Percentiles rank a stretch among this genome's conserved stretches.
These are phyloP conservation scores for Pseudeuparius sepicola DNA, from an alignment of 2,888 invertebrate genomes.

Conservation along the genomic window DNA sequence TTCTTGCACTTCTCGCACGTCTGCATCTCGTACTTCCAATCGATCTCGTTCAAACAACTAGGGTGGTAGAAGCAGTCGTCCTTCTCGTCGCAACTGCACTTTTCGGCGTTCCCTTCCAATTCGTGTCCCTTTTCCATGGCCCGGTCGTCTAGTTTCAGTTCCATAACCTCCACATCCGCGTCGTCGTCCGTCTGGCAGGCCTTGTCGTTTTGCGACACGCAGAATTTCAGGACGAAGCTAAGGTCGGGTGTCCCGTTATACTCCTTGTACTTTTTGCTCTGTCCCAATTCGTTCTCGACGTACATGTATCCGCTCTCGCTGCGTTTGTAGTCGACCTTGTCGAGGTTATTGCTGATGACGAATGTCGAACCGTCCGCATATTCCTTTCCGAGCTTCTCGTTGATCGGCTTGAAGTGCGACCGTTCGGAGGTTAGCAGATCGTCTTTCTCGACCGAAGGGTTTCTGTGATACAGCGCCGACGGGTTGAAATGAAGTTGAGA, in stretches of 20 bases:
- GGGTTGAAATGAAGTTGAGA: background rate
- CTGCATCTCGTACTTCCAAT: slow-evolving; percentile 31
- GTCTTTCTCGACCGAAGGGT: slow-evolving; percentile 43
- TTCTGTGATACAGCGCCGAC: background rate
- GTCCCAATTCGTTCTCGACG: slow-evolving; percentile 43
- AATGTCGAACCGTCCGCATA: slow-evolving; percentile 66
- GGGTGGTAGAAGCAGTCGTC: too few relatives aligned
- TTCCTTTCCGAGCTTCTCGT: slow-evolving; percentile 35
- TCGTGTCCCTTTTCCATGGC: background rate
- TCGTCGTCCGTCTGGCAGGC: slow-evolving; percentile 46
- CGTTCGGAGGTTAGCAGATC: slow-evolving; percentile 58
- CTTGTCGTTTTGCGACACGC: slow-evolving; percentile 49
- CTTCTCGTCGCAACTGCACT: background rate
- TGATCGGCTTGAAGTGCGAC: slow-evolving; percentile 69
- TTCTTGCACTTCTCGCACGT: slow-evolving; percentile 40
- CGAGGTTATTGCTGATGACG: slow-evolving; percentile 52
- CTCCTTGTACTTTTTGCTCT: slow-evolving; percentile 33
- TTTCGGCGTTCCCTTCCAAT: slow-evolving; percentile 1
- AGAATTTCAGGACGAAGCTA: slow-evolving; percentile 59
- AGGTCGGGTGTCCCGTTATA: background rate
- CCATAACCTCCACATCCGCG: background rate
- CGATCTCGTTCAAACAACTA: slow-evolving; percentile 29
- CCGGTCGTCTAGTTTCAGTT: background rate
- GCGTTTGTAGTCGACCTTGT: slow-evolving; percentile 53
- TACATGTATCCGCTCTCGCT: slow-evolving; percentile 55